Conservation (phyloP, 2,113 vertebrate species). For the Psilopogon haemacephalus region DNA sequence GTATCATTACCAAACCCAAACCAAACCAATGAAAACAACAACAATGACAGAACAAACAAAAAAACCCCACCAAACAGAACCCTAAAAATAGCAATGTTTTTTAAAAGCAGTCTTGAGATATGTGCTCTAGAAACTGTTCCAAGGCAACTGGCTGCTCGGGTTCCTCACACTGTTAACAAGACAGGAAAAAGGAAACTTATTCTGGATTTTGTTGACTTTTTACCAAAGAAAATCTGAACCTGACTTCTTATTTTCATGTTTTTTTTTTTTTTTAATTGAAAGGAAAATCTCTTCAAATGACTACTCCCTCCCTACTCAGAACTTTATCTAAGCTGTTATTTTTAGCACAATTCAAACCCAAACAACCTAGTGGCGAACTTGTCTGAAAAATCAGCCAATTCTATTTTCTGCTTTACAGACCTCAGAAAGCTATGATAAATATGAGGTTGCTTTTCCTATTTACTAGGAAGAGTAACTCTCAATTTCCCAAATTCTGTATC, state of each 20-base stretch:
- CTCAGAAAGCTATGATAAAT: neutral
- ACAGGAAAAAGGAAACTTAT: neutral
- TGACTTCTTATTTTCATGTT: neutral
- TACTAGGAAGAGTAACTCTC: neutral
- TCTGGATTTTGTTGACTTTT: neutral
- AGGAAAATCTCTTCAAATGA: neutral
- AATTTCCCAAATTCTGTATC: neutral
- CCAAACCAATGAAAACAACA: neutral
- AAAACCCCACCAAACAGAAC: too few species aligned
- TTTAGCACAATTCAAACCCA: neutral
- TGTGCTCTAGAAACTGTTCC: neutral
- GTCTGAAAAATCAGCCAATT: neutral
- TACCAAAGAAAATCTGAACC: neutral
- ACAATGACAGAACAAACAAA: too few species aligned
- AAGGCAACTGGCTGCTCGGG: neutral
- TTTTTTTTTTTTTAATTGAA: neutral
- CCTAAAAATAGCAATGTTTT: neutral
- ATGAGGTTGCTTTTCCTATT: neutral
- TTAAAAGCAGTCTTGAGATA: neutral
- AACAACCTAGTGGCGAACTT: neutral
- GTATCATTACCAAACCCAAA: neutral
- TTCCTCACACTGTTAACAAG: neutral
- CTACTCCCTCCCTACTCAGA: neutral
- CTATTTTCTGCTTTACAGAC: neutral
- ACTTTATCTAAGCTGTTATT: neutral